These are phyloP conservation scores for Euproctis similis DNA, from an alignment of 2,888 invertebrate species.

Conservation along the genomic window DNA sequence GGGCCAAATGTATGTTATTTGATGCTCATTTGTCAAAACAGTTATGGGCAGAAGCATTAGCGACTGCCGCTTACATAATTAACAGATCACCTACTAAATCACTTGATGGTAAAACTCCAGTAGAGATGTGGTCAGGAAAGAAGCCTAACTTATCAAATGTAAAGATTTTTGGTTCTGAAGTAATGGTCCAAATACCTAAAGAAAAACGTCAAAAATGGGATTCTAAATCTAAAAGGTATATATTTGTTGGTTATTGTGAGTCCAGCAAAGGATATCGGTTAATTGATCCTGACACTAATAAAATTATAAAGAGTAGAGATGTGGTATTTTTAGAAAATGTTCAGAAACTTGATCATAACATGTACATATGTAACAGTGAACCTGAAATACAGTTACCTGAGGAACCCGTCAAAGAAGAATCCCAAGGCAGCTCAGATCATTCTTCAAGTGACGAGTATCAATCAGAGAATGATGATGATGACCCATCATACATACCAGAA, in stretches of 20 bases:
- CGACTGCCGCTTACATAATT: constrained; percentile 4
- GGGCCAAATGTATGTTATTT: constrained; percentile 8
- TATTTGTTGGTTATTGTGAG: too few species aligned
- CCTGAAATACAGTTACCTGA: not conserved
- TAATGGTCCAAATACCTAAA: too few species aligned
- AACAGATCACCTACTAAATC: too few species aligned
- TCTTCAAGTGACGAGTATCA: too few species aligned
- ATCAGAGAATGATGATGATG: constrained; percentile 8
- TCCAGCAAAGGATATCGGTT: constrained; percentile 5
- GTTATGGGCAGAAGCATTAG: constrained; percentile 6
- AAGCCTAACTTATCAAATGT: too few species aligned
- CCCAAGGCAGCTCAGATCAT: not conserved
- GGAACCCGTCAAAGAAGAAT: constrained; percentile 1
- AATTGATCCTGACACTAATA: constrained; percentile 4
- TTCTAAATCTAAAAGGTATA: too few species aligned
- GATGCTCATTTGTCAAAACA: constrained; percentile 6
- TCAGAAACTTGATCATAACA: not conserved
- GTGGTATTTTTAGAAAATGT: constrained; percentile 3
- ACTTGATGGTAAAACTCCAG: too few species aligned
- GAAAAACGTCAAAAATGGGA: too few species aligned
- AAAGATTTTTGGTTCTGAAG: too few species aligned
- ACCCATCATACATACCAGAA: constrained; percentile 8
- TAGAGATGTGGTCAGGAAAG: too few species aligned
- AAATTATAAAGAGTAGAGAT: constrained; percentile 11
- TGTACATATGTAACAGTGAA: constrained; percentile 4